Conservation (phyloP, 2,888 invertebrate species). For the Tachina grossa region DNA sequence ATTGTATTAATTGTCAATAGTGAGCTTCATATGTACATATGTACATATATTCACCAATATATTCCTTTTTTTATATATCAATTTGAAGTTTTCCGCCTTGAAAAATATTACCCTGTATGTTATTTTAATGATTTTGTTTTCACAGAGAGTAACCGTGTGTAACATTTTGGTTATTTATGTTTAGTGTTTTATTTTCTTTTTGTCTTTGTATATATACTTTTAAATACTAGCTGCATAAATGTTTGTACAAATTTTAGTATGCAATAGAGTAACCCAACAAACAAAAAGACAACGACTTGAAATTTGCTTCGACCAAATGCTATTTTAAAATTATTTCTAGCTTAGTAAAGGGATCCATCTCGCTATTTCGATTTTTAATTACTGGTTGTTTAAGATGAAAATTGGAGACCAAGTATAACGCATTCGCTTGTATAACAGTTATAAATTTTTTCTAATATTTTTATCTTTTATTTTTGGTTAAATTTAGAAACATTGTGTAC, state of each 20-base stretch:
- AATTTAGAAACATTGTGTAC: too few relatives aligned
- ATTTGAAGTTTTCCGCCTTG: neutral
- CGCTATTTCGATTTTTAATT: too few relatives aligned
- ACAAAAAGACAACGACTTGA: too few relatives aligned
- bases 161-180: constrained; percentile 62
- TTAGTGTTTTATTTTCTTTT: constrained; percentile 27
- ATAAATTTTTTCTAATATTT: too few relatives aligned
- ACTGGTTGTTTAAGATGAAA: too few relatives aligned
- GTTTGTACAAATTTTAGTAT: neutral
- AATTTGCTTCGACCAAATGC: too few relatives aligned
- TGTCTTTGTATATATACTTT: constrained; percentile 6
- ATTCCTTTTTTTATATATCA: neutral
- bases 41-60: neutral
- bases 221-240: neutral
- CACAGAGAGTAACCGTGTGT: constrained; percentile 61
- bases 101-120: neutral
- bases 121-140: constrained; percentile 48
- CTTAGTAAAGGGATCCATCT: too few relatives aligned
- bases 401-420: too few relatives aligned
- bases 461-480: too few relatives aligned
- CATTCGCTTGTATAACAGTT: too few relatives aligned
- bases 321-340: too few relatives aligned
- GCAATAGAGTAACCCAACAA: constrained; percentile 1
- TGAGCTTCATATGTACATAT: neutral
- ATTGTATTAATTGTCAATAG: too few relatives aligned